Conservation (phyloP, 2,113 vertebrate genomes). For the Struthidea cinerea region DNA sequence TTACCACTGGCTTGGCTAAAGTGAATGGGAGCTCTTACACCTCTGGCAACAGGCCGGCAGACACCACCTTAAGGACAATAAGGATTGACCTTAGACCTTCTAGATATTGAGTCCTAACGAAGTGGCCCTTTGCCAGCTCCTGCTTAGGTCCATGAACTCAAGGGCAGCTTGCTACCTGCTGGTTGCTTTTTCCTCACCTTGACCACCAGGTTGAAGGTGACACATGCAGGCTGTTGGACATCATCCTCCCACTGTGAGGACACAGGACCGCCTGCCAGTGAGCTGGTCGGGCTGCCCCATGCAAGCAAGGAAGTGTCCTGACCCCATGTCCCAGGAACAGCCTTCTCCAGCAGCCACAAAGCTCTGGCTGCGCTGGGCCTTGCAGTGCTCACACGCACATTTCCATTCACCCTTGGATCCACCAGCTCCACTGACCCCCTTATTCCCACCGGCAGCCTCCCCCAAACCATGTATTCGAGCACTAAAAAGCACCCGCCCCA, state of each 20-base stretch:
- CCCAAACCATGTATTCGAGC: not conserved
- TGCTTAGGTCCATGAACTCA: not conserved
- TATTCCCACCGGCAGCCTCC: not conserved
- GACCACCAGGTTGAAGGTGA: not conserved
- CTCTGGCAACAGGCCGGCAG: not conserved
- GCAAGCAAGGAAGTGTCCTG: not conserved
- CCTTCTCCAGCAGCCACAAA: not conserved
- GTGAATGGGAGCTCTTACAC: not conserved
- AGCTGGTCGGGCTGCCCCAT: not conserved
- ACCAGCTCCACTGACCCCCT: not conserved
- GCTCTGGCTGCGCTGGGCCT: not conserved
- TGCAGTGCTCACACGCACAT: not conserved
- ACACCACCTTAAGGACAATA: not conserved
- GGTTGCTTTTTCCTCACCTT: not conserved
- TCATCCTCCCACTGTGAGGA: not conserved
- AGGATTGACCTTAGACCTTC: not conserved
- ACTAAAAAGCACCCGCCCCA: not conserved
- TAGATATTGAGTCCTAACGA: fast-evolving
- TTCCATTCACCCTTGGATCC: too few species aligned
- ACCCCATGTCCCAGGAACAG: not conserved
- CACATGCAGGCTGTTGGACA: not conserved
- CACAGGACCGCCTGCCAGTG: not conserved
- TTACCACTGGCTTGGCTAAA: not conserved
- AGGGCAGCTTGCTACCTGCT: not conserved
- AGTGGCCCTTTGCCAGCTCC: not conserved